Evolutionary conservation across 2,888 invertebrate genomes (phyloP), one percentile per base, ranked within the genome.

Genomic region (Nesidiocoris tenuis): DNA sequence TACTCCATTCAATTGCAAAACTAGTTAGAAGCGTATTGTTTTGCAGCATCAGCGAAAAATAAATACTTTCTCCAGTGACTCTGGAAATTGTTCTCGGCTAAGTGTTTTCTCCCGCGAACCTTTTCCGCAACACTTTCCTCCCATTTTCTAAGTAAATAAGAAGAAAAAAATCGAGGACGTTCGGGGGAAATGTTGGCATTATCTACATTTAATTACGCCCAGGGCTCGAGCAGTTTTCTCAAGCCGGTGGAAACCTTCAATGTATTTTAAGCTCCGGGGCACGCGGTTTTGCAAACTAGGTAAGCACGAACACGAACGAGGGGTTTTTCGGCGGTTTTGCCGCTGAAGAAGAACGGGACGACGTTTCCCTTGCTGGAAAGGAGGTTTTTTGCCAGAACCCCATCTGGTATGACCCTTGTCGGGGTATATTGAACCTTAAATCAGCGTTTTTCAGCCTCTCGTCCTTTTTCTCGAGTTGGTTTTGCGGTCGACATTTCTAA

Each of bases 381-480:
- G 39, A 39, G 39, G 39, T 39, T 39, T 39, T 39, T 39, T n/a
- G 70, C 70, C 59, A 25, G 57, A 24, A 24, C 57, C n/a, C n/a
- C 70, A 70, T 70, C 70, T 70, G 70, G 59, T 24, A 25, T 70
- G 70, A 70, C 61, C 70, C 70, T 70, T 59, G 70, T 70, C 57
- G 70, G 59, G 21, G 70, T 70, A 70, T 70, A 70, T 70, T 70
- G 70, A 24, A 70, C 70, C 70, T 70, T 70, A 70, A 70, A 70
- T 70, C 70, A 70, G 70, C 25, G 39, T 39, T 39, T 39, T 39
- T 39, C 39, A 7, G 12, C 39, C 39, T 39, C 39, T 39, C 39
- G 5, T 39, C 39, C 12, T 39, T 39, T 39, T 39, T 39, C 39
- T 39, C 39, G 39, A 39, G 39, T 39, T 39, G 5, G 39, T 39